Percentiles rank a stretch among this genome's conserved stretches.
Conservation (phyloP, 2,888 invertebrate species). For the Rhagophthalmus giganteus region DNA sequence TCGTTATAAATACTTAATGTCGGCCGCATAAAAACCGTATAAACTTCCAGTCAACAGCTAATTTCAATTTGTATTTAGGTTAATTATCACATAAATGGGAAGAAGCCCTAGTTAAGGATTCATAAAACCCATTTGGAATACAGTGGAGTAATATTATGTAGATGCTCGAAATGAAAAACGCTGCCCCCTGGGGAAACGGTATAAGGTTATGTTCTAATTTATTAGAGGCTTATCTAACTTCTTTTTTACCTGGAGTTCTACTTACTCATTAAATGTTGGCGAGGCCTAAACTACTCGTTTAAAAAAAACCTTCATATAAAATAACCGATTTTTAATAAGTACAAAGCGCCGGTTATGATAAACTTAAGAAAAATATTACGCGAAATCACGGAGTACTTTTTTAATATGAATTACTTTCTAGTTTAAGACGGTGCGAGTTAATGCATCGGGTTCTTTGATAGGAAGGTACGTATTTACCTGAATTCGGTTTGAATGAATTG, state of each 20-base stretch:
- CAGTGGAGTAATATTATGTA: conserved; percentile 44
- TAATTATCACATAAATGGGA: conserved; percentile 49
- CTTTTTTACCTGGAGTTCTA: conserved; percentile 39
- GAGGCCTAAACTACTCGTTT: neutral
- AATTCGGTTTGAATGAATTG: too few relatives aligned
- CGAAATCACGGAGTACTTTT: too few relatives aligned
- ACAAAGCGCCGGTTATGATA: too few relatives aligned
- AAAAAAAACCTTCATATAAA: too few relatives aligned
- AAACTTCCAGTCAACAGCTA: conserved; percentile 44
- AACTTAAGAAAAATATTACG: too few relatives aligned
- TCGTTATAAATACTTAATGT: conserved; percentile 26
- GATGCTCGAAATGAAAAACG: conserved; percentile 47
- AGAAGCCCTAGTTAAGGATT: conserved; percentile 39
- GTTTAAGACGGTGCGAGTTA: too few relatives aligned
- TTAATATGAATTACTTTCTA: too few relatives aligned
- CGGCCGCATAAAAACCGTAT: conserved; percentile 36
- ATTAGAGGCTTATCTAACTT: conserved; percentile 43
- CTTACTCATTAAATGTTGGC: conserved; percentile 9
- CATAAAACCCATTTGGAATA: conserved; percentile 43
- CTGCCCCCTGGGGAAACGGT: conserved; percentile 42
- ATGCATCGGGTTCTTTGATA: too few relatives aligned
- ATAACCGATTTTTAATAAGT: too few relatives aligned
- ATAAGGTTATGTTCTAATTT: conserved; percentile 43
- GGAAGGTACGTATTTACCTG: too few relatives aligned
- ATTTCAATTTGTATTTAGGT: conserved; percentile 48